These are phyloP conservation scores for Cephonodes hylas DNA, from an alignment of 2,888 invertebrate species.

Conservation along the genomic window DNA sequence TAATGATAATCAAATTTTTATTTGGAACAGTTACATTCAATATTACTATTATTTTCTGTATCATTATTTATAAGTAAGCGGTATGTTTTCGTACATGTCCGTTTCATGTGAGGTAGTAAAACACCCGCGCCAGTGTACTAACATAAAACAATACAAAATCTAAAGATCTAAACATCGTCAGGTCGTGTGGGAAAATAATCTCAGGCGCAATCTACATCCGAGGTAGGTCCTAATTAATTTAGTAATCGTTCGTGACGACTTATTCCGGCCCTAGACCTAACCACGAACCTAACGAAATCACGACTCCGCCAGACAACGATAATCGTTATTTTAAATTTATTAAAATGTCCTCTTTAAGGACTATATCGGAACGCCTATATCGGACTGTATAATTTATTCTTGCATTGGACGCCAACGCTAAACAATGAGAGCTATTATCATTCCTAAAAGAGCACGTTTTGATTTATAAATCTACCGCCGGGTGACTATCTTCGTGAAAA, in stretches of 20 bases:
- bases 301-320: slow-evolving; percentile 78
- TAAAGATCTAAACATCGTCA: slow-evolving; percentile 63
- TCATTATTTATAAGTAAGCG: not conserved
- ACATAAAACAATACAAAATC: slow-evolving; percentile 66
- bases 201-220: slow-evolving; percentile 74
- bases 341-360: slow-evolving; percentile 80
- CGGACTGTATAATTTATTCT: slow-evolving; percentile 80
- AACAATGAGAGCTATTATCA: slow-evolving; percentile 72
- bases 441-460: slow-evolving; percentile 56
- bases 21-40: no score
- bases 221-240: slow-evolving; percentile 80
- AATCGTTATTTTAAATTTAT: slow-evolving; percentile 82
- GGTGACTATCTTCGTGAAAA: slow-evolving; percentile 8
- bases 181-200: slow-evolving; percentile 81
- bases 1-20: no score
- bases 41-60: no score
- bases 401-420: slow-evolving; percentile 63
- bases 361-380: slow-evolving; percentile 77
- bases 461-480: slow-evolving; percentile 34
- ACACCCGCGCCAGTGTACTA: slow-evolving; percentile 33
- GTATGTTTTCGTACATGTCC: not conserved
- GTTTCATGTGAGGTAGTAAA: not conserved
- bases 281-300: slow-evolving; percentile 80
- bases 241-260: slow-evolving; percentile 81
- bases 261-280: slow-evolving; percentile 73